Base-by-base conservation (phyloP, 2,113 vertebrate species). In the Drymodes brunneopygia region DNA sequence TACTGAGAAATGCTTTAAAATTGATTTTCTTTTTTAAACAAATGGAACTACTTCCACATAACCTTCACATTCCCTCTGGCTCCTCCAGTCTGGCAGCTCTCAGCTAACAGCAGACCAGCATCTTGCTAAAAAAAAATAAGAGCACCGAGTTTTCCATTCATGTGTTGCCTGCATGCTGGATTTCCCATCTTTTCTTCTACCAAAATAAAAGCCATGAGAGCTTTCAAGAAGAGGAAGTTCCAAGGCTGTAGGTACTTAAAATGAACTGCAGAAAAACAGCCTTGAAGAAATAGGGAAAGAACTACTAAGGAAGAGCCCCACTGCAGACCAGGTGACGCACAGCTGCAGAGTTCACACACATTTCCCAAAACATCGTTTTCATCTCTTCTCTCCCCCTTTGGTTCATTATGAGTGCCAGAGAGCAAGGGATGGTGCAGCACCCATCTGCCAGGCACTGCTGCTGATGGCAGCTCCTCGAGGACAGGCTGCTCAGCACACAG, bases 21-120 rank as follows among this genome's bases (percentile, higher is more conserved):
- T 40, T 89, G 14, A 72, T 85, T 94, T 94, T 80, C n/a, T 89
- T 87, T 88, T 96, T 47, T 35, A 73, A 77, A 93, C 5, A 20
- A 90, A 91, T 60, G 48, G 56, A 88, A 88, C 40, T 71, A 36
- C n/a, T 81, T 88, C 47, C n/a, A 28, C 22, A 35, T 47, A 86
- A 35, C 51, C 28, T 71, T 71, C 80, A 90, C 28, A 71, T 60
- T 93, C 53, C 38, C 61, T 87, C 65, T 48, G 47, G 67, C 80
- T 94, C 51, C 64, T 78, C 31, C 51, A 77, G 71, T 86, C 58
- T 77, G 51, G 54, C 78, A 92, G 67, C 42, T 73, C 62, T 66
- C 66, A 64, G n/a, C 40, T 84, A 81, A 81, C 24, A 81, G 44
- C 38, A 93, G 47, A 77, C 27, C 71, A 81, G 51, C 18, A 71